Conservation (phyloP, 92 coral and sea anemone species). For the Porites rus region DNA sequence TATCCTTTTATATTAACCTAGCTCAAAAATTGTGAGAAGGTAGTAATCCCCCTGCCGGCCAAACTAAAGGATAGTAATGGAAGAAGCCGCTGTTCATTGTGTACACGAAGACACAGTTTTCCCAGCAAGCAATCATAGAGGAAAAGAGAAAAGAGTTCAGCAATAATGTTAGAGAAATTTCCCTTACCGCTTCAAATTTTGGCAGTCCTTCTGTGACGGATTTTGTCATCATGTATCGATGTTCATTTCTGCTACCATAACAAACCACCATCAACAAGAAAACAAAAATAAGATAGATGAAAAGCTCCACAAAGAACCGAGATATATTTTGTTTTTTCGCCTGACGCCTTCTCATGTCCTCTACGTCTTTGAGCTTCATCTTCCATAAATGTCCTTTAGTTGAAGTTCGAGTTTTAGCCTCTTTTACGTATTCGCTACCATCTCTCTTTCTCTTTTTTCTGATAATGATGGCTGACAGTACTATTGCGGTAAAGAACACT, state of each 20-base stretch:
- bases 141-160: too few species aligned
- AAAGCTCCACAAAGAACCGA: conserved; percentile 42
- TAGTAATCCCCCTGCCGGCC: too few species aligned
- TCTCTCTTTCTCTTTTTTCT: conserved; percentile 5
- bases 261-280: conserved; percentile 54
- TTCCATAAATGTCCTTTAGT: conserved; percentile 10
- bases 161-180: too few species aligned
- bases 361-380: conserved; percentile 19
- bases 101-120: too few species aligned
- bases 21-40: too few species aligned
- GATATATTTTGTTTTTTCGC: conserved; percentile 27
- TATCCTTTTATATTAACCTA: too few species aligned
- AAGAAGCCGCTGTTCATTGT: too few species aligned
- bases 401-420: neutral
- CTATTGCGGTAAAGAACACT: conserved; percentile 75
- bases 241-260: conserved; percentile 60
- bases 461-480: conserved; percentile 62
- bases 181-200: conserved; percentile 35
- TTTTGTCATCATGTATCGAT: conserved; percentile 62
- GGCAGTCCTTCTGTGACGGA: conserved; percentile 61
- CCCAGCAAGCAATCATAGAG: too few species aligned
- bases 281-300: conserved; percentile 52
- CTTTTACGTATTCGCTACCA: neutral
- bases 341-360: conserved; percentile 30
- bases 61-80: too few species aligned